A percentile compares a stretch with the other conserved stretches of the same genome.
These are phyloP conservation scores for Pelosia muscerda DNA, from an alignment of 2,888 invertebrate species.

Conservation along the genomic window DNA sequence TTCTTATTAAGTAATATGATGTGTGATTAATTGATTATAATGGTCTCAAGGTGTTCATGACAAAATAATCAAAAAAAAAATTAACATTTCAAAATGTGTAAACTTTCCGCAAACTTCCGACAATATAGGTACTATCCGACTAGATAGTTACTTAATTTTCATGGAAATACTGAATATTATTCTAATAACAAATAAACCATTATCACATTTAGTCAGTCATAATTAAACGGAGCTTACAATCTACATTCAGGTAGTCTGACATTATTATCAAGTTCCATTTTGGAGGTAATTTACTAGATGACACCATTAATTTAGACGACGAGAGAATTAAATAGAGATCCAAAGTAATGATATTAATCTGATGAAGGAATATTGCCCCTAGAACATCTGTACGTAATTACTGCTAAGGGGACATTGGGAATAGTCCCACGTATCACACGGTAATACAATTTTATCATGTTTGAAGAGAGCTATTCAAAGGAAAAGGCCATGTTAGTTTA, in stretches of 20 bases:
- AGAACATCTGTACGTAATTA: slow-evolving; percentile 42
- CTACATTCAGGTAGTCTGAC: slow-evolving; percentile 13
- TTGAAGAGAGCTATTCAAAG: slow-evolving; percentile 1
- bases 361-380: slow-evolving; percentile 45
- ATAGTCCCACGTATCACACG: slow-evolving; percentile 14
- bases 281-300: slow-evolving; percentile 62
- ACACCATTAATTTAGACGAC: slow-evolving; percentile 65
- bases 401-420: slow-evolving; percentile 28
- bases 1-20: slow-evolving; percentile 7
- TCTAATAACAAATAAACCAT: neutral
- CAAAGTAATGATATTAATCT: slow-evolving; percentile 61
- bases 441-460: slow-evolving; percentile 22
- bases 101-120: neutral
- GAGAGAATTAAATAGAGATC: slow-evolving; percentile 63
- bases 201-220: slow-evolving; percentile 10
- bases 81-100: no score
- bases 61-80: no score
- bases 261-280: slow-evolving; percentile 43
- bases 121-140: no score
- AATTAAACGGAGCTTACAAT: slow-evolving; percentile 16
- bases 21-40: neutral
- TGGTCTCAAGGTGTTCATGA: no score
- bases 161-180: neutral
- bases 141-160: no score
- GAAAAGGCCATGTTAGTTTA: slow-evolving; percentile 5